phyloP scores from a whole-genome alignment of 2,113 vertebrate genomes.

The Chionis minor region DNA sequence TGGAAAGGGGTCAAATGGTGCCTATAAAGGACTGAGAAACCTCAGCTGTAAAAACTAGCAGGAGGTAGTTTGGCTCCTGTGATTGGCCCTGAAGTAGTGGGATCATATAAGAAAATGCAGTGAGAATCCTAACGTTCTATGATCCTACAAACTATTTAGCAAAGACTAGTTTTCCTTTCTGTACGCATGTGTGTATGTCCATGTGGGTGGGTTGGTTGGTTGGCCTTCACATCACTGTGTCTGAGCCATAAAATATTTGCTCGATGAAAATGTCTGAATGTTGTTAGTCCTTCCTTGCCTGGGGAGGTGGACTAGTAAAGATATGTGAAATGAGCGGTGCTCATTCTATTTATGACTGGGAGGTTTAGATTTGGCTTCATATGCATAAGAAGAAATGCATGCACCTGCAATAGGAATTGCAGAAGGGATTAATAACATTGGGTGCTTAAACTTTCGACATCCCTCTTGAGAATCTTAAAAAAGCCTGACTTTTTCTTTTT shows the following conservation, averaged over 20 bases:
- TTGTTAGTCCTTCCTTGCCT: not conserved
- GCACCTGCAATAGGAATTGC: not conserved
- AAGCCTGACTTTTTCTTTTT: not conserved
- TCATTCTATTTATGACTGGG: not conserved
- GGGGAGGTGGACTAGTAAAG: not conserved
- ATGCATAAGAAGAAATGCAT: not conserved
- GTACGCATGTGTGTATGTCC: accelerated
- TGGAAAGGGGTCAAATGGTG: slow-evolving; percentile 30
- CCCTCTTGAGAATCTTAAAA: not conserved
- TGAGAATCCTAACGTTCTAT: not conserved
- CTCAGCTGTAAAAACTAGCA: slow-evolving; percentile 9
- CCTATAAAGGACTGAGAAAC: slow-evolving; percentile 46
- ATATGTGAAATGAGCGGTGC: not conserved
- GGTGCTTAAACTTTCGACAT: not conserved
- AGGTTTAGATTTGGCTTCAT: not conserved
- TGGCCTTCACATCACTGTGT: accelerated
- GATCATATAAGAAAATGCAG: not conserved
- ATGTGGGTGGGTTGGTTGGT: too few species aligned
- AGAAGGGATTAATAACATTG: not conserved
- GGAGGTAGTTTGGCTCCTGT: slow-evolving; percentile 8
- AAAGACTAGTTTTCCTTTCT: not conserved
- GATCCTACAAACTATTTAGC: not conserved
- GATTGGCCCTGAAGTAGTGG: not conserved
- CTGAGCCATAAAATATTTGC: not conserved
- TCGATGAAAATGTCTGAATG: not conserved